A percentile compares a stretch with the other conserved stretches of the same genome.
Conservation (phyloP, 1,140 invertebrate species). For the Muscidifurax raptorellus region DNA sequence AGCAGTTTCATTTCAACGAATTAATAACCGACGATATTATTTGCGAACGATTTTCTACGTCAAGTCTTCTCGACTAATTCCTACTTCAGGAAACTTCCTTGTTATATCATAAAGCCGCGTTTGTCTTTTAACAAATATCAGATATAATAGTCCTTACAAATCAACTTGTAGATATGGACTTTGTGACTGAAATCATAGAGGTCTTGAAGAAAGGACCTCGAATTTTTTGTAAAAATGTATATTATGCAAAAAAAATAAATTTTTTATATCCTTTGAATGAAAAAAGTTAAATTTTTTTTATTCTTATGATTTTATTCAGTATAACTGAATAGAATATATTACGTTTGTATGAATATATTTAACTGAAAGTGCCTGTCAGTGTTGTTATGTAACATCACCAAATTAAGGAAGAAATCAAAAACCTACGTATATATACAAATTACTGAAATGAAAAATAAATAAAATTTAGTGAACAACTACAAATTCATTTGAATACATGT, state of each 20-base stretch:
- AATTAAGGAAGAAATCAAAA: slow-evolving; percentile 19
- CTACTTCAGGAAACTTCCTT: slow-evolving; percentile 30
- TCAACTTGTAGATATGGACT: slow-evolving; percentile 27
- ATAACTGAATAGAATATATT: slow-evolving; percentile 26
- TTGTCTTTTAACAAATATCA: slow-evolving; percentile 24
- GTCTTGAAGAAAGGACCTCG: slow-evolving; percentile 9
- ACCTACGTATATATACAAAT: not conserved
- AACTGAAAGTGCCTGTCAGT: slow-evolving; percentile 42
- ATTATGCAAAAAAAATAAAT: slow-evolving; percentile 49
- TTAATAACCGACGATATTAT: not conserved
- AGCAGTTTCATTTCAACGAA: slow-evolving; percentile 32
- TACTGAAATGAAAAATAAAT: not conserved
- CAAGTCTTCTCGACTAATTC: not conserved
- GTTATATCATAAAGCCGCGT: not conserved
- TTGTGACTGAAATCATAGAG: slow-evolving; percentile 41
- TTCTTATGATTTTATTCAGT: slow-evolving; percentile 36
- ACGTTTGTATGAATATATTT: slow-evolving; percentile 22
- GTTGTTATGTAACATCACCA: slow-evolving; percentile 8
- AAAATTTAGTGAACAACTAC: slow-evolving; percentile 22
- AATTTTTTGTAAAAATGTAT: slow-evolving; percentile 54
- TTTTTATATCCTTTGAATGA: slow-evolving; percentile 46
- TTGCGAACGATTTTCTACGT: slow-evolving; percentile 1
- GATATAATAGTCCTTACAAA: slow-evolving; percentile 9
- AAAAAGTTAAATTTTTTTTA: slow-evolving; percentile 23
- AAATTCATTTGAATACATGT: slow-evolving; percentile 18